These are phyloP conservation scores for Notiomystis cincta DNA, from an alignment of 2,113 vertebrate species.

Conservation along the genomic window DNA sequence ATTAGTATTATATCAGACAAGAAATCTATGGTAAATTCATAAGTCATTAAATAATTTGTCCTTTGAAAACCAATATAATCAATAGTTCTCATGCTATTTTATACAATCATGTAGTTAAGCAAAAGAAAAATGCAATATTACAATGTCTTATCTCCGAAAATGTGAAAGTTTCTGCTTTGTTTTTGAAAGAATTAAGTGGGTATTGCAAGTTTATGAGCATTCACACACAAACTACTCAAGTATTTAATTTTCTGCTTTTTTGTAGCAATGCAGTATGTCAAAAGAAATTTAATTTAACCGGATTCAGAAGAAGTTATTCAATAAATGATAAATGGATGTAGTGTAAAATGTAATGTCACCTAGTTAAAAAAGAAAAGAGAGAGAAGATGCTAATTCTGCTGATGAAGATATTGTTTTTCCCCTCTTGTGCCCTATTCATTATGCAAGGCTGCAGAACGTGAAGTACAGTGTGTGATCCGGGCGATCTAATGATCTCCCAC, in stretches of 20 bases:
- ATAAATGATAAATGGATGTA: constrained; percentile 33
- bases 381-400: constrained; percentile 80
- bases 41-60: constrained; percentile 1
- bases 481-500: constrained; percentile 85
- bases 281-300: background rate
- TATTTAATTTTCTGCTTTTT: background rate
- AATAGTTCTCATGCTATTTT: background rate
- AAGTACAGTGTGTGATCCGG: constrained; percentile 72
- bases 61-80: constrained; percentile 14
- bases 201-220: constrained; percentile 30
- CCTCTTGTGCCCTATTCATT: constrained; percentile 84
- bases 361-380: constrained; percentile 65
- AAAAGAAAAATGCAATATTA: constrained; percentile 24
- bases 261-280: background rate
- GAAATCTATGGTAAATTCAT: constrained; percentile 5
- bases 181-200: background rate
- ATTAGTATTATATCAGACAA: background rate
- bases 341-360: constrained; percentile 55
- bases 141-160: background rate
- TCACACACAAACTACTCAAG: background rate
- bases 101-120: background rate
- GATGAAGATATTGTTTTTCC: constrained; percentile 83
- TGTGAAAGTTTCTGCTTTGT: background rate
- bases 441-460: constrained; percentile 82
- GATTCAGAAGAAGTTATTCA: constrained; percentile 4